Base-by-base conservation (phyloP, 2,113 vertebrate species). In the Petrocephalus zakoni region DNA sequence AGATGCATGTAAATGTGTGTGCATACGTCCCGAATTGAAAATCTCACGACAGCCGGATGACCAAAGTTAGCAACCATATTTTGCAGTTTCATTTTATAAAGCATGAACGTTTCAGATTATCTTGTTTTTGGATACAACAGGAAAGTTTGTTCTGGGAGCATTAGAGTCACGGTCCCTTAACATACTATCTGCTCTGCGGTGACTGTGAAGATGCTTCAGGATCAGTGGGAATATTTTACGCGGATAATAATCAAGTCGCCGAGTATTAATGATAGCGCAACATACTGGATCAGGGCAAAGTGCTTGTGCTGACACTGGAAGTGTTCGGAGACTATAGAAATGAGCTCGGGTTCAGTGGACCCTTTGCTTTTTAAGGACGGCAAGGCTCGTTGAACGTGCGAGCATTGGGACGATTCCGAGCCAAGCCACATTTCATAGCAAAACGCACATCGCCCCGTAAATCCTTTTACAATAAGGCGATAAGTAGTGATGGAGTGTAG, bases 311-410 rank as follows among this genome's bases (percentile, higher is more conserved):
- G 15, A 75, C 25, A 75, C 29, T 2, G 34, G 72, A 42, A 42
- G n/a, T 17, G 1, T 17, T 75, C 72, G 29, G 11, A 15, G 72
- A 75, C 29, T 75, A 75, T 42, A 75, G 34, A 13, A 37, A 19
- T 42, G 34, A 42, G 15, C 72, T 42, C 72, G 1, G 13, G 72
- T 42, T 22, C 56, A 87, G 10, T 29, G 25, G 68, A 42, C 21
- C 37, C 22, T 78, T 34, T 58, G 34, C 17, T 42, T 86, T 53
- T 53, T 86, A 55, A 37, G 85, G 52, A 37, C 25, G 49, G 15
- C 83, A 86, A 42, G 85, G 51, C 29, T 86, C n/a, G 52, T 58
- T 86, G 52, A 86, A 56, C 85, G 4, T 86, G 52, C 22, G 47
- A 53, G 85, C 15, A 17, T 29, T 37, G 22, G 29, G 17, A 52